phyloP scores from a whole-genome alignment of 2,888 invertebrate genomes.

The Apeira syringaria region DNA sequence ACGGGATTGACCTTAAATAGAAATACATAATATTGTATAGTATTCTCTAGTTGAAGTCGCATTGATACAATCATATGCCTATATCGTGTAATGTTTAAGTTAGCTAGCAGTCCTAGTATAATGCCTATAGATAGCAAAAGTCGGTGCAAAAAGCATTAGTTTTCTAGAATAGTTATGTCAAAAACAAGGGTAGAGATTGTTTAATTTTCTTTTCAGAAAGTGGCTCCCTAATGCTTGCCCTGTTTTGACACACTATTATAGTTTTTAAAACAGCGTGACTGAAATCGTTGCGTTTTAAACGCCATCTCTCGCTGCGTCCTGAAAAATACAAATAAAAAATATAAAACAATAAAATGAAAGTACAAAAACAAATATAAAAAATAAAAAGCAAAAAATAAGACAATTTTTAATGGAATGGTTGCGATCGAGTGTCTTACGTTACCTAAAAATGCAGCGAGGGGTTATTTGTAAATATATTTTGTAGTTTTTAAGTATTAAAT shows the following conservation, averaged over 20 bases:
- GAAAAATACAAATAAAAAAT: conserved; percentile 32
- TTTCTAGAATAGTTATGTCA: conserved; percentile 5
- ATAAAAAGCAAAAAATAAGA: conserved; percentile 27
- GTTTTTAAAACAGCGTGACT: conserved; percentile 49
- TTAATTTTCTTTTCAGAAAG: conserved; percentile 2
- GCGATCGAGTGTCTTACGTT: conserved; percentile 41
- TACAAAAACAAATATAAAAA: conserved; percentile 33
- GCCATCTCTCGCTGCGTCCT: conserved; percentile 54
- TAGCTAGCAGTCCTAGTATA: too few relatives aligned
- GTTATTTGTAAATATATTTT: conserved; percentile 52
- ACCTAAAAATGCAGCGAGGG: conserved; percentile 50
- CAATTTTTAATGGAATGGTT: conserved; percentile 55
- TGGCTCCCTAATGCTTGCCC: not conserved
- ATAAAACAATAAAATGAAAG: conserved; percentile 18
- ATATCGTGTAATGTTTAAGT: too few relatives aligned
- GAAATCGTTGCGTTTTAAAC: conserved; percentile 66
- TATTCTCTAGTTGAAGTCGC: too few relatives aligned
- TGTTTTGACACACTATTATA: conserved; percentile 15
- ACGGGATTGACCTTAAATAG: too few relatives aligned
- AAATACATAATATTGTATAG: too few relatives aligned
- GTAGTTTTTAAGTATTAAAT: conserved; percentile 42
- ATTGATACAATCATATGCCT: too few relatives aligned
- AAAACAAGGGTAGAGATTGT: not conserved
- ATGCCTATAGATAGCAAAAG: not conserved
- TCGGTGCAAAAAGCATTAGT: conserved; percentile 8